Evolutionary conservation across 2,797 vertebrate species (phyloP).

Genomic region (Uromys caudimaculatus): DNA sequence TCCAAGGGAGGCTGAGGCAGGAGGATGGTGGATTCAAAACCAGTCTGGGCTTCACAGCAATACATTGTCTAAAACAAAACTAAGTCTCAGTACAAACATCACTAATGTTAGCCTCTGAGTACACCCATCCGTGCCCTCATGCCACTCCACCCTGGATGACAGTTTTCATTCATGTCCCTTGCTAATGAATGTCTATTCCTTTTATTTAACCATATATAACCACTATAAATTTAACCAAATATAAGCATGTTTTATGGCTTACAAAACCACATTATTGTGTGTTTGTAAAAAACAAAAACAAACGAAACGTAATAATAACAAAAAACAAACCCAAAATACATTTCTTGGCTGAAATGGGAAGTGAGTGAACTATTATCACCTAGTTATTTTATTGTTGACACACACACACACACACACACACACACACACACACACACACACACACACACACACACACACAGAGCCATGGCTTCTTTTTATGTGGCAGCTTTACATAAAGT

Average conservation of each 20-base stretch:
- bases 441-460: too few relatives aligned
- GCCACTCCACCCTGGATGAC: background rate
- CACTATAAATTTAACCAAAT: background rate
- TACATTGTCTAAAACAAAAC: background rate
- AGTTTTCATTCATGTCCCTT: background rate
- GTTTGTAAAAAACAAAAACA: background rate
- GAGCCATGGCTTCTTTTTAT: background rate
- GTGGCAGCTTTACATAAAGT: constrained; percentile 74
- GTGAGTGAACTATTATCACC: constrained; percentile 78
- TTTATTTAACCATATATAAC: background rate
- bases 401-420: constrained; percentile 45
- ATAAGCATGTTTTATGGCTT: background rate
- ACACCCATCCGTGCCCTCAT: background rate
- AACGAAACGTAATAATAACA: background rate
- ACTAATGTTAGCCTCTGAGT: background rate
- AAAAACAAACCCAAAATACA: background rate
- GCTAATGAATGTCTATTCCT: constrained; percentile 26
- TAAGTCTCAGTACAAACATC: background rate
- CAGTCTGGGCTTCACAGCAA: too few relatives aligned
- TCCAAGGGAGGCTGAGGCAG: background rate
- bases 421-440: too few relatives aligned
- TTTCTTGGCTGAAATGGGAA: constrained; percentile 79
- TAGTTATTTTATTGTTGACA: constrained; percentile 71
- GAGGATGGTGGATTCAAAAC: background rate
- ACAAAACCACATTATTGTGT: constrained; percentile 34